Base-by-base conservation (phyloP, 2,888 invertebrate species). In the Zygothrica quintamaculata region DNA sequence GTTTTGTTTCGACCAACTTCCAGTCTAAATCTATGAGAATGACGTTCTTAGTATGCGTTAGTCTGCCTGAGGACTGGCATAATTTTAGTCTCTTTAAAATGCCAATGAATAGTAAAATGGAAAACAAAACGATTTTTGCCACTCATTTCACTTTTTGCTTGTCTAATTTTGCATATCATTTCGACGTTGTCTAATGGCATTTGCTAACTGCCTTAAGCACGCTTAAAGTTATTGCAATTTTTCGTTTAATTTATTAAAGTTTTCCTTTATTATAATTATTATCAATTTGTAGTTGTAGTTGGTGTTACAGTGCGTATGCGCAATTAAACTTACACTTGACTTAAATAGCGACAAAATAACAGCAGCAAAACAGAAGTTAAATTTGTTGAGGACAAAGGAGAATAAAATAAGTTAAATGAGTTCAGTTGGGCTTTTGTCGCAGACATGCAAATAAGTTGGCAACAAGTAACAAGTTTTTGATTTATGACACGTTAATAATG, bases 401-500 rank as follows among this genome's bases (percentile, higher is more conserved):
- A n/a, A 53, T 46, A 62, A 37, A n/a, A n/a, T n/a, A n/a, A 60
- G 43, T 62, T 62, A 44, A 33, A 29, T 42, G 60, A 36, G 25
- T 44, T 37, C 25, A 46, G 40, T 44, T 65, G 12, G 34, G 11
- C 44, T 37, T 46, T 48, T 11, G 55, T 47, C 47, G 51, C 56
- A 65, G 53, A 72, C 65, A 81, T 78, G 75, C 65, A 75, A 78
- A 84, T 74, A 64, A 61, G 68, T 69, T 69, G 60, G 65, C 53
- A 58, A 52, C 60, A 69, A 62, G 75, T 65, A 77, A 84, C 77
- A 80, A 77, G 71, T 73, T 81, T 77, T 69, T 82, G 86, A 82
- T 82, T 85, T 82, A 82, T 82, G 84, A 70, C 60, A 78, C 65
- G 71, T 82, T 81, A 62, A 75, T 78, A 80, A 72, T 68, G 86